Evolutionary conservation across 1,140 invertebrate species (phyloP).

Genomic region (Diuraphis noxia): DNA sequence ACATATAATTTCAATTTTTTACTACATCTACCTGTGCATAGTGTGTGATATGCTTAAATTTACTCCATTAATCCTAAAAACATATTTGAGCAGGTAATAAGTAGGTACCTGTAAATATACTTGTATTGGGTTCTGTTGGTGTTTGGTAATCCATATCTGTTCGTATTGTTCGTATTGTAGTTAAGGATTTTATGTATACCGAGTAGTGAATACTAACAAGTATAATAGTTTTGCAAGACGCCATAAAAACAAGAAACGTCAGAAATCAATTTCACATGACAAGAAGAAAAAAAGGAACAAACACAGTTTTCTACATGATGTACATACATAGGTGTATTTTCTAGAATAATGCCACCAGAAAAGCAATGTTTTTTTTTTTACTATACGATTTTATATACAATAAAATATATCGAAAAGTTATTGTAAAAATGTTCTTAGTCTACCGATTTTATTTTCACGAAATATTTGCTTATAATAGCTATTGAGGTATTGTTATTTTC

Average conservation of each 20-base stretch:
- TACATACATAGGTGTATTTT: not conserved
- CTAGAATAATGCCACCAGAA: not conserved
- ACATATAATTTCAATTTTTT: not conserved
- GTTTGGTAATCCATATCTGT: too few relatives aligned
- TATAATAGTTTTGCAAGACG: constrained; percentile 29
- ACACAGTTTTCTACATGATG: not conserved
- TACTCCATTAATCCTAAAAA: not conserved
- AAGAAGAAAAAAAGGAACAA: constrained; percentile 10
- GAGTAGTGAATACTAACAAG: not conserved
- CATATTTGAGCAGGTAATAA: not conserved
- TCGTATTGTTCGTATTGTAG: not conserved
- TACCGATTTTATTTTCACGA: not conserved
- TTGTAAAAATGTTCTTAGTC: not conserved
- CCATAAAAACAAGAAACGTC: constrained; percentile 42
- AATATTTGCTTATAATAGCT: not conserved
- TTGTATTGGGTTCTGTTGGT: not conserved
- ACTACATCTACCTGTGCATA: not conserved
- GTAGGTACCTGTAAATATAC: not conserved
- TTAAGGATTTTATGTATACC: not conserved
- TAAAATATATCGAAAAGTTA: constrained; percentile 29
- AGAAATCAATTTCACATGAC: constrained; percentile 32
- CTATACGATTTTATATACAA: not conserved
- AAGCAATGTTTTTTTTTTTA: not conserved
- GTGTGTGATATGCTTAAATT: not conserved
- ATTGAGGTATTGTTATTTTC: constrained; percentile 10